Percentiles rank a stretch among this genome's conserved stretches.
These are phyloP conservation scores for Stenodema calcarata DNA, from an alignment of 2,888 invertebrate species.

Conservation along the genomic window DNA sequence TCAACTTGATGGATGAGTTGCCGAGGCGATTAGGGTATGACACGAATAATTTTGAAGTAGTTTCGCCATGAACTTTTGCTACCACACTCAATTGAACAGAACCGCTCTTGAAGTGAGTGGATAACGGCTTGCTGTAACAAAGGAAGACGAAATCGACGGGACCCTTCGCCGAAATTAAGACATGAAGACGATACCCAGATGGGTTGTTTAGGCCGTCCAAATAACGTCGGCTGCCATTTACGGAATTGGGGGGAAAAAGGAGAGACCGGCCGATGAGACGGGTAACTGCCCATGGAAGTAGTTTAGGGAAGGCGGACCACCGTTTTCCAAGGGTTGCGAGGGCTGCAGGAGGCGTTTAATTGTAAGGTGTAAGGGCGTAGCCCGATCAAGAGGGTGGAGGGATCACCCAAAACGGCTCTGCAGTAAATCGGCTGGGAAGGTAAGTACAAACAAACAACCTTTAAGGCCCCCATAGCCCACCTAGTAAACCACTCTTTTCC, in stretches of 20 bases:
- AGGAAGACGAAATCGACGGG: not conserved
- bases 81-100: not conserved
- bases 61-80: not conserved
- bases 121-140: not conserved
- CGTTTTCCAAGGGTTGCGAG: not conserved
- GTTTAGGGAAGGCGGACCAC: constrained; percentile 8
- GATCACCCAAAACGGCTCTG: constrained; percentile 39
- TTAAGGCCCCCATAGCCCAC: constrained; percentile 31
- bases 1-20: no score
- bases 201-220: constrained; percentile 45
- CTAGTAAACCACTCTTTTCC: constrained; percentile 40
- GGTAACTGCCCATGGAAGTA: constrained; percentile 34
- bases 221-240: constrained; percentile 39
- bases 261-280: constrained; percentile 31
- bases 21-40: no score
- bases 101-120: not conserved
- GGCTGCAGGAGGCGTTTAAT: constrained; percentile 42
- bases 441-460: constrained; percentile 49
- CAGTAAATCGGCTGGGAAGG: constrained; percentile 46
- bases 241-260: constrained; percentile 31
- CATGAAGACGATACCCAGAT: constrained; percentile 44
- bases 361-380: constrained; percentile 45
- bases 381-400: constrained; percentile 12
- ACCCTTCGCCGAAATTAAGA: constrained; percentile 28
- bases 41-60: no score